phyloP scores from a whole-genome alignment of 1,140 invertebrate species.

The Nomia melanderi region DNA sequence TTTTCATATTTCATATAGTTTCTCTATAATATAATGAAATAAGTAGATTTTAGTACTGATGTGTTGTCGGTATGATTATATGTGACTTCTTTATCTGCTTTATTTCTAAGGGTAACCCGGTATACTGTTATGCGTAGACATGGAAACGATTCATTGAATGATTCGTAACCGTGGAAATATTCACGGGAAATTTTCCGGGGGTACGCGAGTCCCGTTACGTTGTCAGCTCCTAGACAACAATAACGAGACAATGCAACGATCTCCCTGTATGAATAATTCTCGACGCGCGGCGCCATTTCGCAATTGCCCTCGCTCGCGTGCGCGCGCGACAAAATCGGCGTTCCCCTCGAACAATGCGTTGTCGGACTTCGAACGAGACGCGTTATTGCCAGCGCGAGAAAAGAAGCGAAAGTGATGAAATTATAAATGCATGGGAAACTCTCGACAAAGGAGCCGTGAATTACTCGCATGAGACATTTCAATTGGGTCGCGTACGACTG shows the following conservation, averaged over 20 bases:
- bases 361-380: slow-evolving; percentile 9
- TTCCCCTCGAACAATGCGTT: slow-evolving; percentile 40
- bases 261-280: slow-evolving; percentile 45
- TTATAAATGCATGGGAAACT: slow-evolving; percentile 12
- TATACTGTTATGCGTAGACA: too few relatives aligned
- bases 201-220: slow-evolving; percentile 1
- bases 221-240: slow-evolving; percentile 33
- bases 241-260: slow-evolving; percentile 30
- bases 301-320: too few relatives aligned
- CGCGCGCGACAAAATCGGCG: neutral
- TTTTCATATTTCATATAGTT: too few relatives aligned
- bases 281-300: slow-evolving; percentile 15
- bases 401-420: slow-evolving; percentile 34
- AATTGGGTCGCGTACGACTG: neutral
- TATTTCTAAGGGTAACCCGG: too few relatives aligned
- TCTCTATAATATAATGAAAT: too few relatives aligned
- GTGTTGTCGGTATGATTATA: too few relatives aligned
- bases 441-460: slow-evolving; percentile 6
- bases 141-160: slow-evolving; percentile 27
- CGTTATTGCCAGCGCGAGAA: slow-evolving; percentile 37
- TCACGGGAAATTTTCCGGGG: slow-evolving; percentile 49
- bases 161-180: slow-evolving; percentile 27
- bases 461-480: neutral
- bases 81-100: too few relatives aligned
- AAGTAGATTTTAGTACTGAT: too few relatives aligned